phyloP scores from a whole-genome alignment of 2,888 invertebrate species.

The Dryobota labecula region DNA sequence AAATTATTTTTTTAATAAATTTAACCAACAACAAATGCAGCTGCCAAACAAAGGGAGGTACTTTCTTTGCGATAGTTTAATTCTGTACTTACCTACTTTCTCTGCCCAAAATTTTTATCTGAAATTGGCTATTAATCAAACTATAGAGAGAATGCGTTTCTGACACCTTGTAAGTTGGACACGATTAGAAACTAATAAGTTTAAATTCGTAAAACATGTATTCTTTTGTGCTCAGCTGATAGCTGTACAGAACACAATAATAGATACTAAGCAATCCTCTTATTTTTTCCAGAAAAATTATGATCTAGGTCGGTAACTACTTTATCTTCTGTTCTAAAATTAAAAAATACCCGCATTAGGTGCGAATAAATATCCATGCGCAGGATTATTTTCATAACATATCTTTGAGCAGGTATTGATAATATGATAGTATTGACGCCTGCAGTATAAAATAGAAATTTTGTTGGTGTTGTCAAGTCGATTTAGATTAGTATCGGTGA shows the following conservation, averaged over 20 bases:
- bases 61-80: not conserved
- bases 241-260: slow-evolving; percentile 1
- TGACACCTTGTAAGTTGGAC: too few relatives aligned
- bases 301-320: not conserved
- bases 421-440: slow-evolving; percentile 11
- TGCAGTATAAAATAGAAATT: slow-evolving; percentile 16
- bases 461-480: slow-evolving; percentile 32
- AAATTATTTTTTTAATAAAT: not conserved
- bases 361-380: slow-evolving; percentile 16
- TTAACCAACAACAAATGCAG: not conserved
- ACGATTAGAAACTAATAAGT: too few relatives aligned
- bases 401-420: slow-evolving; percentile 20
- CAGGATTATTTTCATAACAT: slow-evolving; percentile 23
- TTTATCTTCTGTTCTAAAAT: not conserved
- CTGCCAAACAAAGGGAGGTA: too few relatives aligned
- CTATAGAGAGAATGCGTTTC: too few relatives aligned
- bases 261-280: not conserved
- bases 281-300: not conserved
- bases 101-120: slow-evolving; percentile 1
- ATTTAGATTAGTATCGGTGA: slow-evolving; percentile 36
- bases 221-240: too few relatives aligned
- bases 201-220: too few relatives aligned
- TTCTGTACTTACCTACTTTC: slow-evolving; percentile 5
- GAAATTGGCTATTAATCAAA: not conserved
- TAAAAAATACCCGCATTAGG: slow-evolving; percentile 4